Evolutionary conservation across 2,113 vertebrate species (phyloP), one percentile per base, ranked within the genome.

Genomic region (Chaetops frenatus): DNA sequence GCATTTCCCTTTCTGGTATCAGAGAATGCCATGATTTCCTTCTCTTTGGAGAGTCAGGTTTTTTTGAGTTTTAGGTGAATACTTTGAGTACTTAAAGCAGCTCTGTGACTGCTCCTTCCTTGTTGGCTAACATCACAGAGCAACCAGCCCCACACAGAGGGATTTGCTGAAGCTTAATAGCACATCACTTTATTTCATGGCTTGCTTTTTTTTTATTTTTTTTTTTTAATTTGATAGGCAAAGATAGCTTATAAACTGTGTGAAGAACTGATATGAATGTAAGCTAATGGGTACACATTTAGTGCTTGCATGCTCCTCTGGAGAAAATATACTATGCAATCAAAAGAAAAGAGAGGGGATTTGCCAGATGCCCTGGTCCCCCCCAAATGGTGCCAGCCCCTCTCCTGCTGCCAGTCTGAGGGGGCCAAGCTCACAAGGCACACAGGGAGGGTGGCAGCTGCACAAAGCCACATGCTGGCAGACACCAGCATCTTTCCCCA

Each of bases 401-500:
- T 57, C 14, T 80, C 38, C 33, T 50, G 17, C 44, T 53, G 11
- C 22, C 0, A 0, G 19, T 67, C 22, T 61, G 35, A 0, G 2
- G 14, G 1, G 15, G 1, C 6, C 18, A 4, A 31, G 22, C 29
- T 31, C 78, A 10, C 4, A 4, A 25, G 81, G 28, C 47, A 57
- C 2, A 1, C 31, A 53, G 31, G 25, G 36, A 56, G 10, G 10
- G 13, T 48, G 48, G 53, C 48, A 72, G 54, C 54, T 2, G 1
- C 42, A 53, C 36, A 18, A 51, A 57, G 7, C 8, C 24, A 38
- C 47, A 7, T 23, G 7, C 71, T 67, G 51, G 44, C 4, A 2
- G 67, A 35, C 25, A 40, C 0, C 0, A 11, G 10, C n/a, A 62
- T 31, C 50, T 10, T n/a, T 22, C 17, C 3, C 9, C 21, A 65